Evolutionary conservation across 1,140 invertebrate species (phyloP).

Genomic region (Cherax destructor): DNA sequence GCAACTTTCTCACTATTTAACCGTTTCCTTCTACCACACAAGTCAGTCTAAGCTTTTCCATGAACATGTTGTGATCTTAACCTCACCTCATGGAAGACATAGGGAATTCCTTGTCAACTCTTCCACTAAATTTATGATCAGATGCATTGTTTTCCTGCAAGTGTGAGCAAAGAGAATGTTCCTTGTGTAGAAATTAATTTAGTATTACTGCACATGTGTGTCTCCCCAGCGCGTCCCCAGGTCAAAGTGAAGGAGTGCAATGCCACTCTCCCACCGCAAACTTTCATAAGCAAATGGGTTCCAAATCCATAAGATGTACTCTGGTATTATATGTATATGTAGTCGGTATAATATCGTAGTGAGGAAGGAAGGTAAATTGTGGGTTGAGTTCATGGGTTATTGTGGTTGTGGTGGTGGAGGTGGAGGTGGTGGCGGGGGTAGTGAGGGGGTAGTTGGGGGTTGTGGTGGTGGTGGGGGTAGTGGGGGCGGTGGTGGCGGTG

Average conservation of each 20-base stretch:
- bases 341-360: background rate
- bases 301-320: slow-evolving; percentile 12
- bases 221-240: background rate
- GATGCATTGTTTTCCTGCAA: no score
- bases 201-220: no score
- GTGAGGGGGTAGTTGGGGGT: background rate
- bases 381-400: background rate
- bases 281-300: slow-evolving; percentile 10
- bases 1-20: no score
- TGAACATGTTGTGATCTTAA: no score
- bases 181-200: no score
- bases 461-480: background rate
- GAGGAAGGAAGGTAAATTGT: background rate
- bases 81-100: no score
- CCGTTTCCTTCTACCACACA: no score
- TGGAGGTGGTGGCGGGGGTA: background rate
- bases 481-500: no score
- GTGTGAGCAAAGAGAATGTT: no score
- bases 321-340: background rate
- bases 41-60: no score
- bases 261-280: background rate
- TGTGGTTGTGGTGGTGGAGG: background rate
- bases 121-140: no score
- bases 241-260: background rate
- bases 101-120: no score